Evolutionary conservation across 2,797 vertebrate species (phyloP), one percentile per base, ranked within the genome.

Genomic region (Hyperoplus immaculatus): DNA sequence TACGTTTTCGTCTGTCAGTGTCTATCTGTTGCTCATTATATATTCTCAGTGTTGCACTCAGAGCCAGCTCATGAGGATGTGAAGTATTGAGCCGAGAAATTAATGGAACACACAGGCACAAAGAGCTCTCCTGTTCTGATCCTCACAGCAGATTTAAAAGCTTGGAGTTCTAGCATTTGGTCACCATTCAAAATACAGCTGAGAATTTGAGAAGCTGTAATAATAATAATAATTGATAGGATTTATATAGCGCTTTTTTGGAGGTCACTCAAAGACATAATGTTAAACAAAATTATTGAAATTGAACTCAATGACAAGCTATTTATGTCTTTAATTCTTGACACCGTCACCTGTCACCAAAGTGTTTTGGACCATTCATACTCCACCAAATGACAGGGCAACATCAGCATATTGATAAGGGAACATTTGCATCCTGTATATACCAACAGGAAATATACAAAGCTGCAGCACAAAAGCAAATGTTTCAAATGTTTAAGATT

Each of bases 81-180:
- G 64, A 73, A 57, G 65, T 72, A 73, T 59, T 47, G 66, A 68
- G 47, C 43, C 0, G 39, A 50, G 78, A 78, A 75, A 69, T 62
- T 38, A 78, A 78, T 82, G 69, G 47, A 53, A 51, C 60, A 39
- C 54, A 21, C 12, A 10, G 61, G 68, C 21, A 53, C 61, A 55
- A 15, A 68, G 51, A 56, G 18, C 53, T 64, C 15, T 74, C 18
- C 50, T 61, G 59, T 81, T 80, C 63, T 72, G 50, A 64, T 75
- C 56, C 8, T 2, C 53, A 46, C 71, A 68, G 73, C 15, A 80
- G 69, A 77, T 73, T 80, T 50, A 57, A 8, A 70, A 8, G 21
- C 29, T 68, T 21, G 51, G 55, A 55, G 29, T 57, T 67, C 53
- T 2, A 55, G 49, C 18, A 15, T 45, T 57, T 42, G 12, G 18